Evolutionary conservation across 2,113 vertebrate species (phyloP).

Genomic region (Microtus montanus): DNA sequence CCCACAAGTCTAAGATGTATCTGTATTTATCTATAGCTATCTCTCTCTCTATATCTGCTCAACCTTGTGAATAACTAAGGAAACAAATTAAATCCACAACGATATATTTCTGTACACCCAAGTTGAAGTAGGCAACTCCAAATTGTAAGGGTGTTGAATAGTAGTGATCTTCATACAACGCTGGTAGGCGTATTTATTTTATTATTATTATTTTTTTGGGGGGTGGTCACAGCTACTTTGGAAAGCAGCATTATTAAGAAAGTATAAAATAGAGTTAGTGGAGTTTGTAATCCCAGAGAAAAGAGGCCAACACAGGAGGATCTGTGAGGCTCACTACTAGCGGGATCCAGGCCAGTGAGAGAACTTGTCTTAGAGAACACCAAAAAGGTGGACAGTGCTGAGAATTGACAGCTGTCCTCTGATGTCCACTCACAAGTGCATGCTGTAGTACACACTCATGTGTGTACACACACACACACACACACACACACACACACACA

Average conservation of each 20-base stretch:
- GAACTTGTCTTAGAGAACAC: not conserved
- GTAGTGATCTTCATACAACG: not conserved
- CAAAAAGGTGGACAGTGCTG: not conserved
- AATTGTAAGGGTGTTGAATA: not conserved
- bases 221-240: not conserved
- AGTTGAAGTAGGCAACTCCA: not conserved
- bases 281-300: not conserved
- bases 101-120: not conserved
- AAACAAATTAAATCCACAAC: not conserved
- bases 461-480: not conserved
- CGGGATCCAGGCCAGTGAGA: not conserved
- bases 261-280: not conserved
- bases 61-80: not conserved
- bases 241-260: constrained; percentile 31
- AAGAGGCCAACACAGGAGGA: not conserved
- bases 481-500: not conserved
- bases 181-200: not conserved
- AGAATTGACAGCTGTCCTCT: not conserved
- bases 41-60: not conserved
- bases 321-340: not conserved
- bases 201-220: too few relatives aligned
- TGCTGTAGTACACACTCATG: not conserved
- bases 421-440: not conserved
- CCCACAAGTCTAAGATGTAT: not conserved
- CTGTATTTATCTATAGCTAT: not conserved